Evolutionary conservation across 2,113 vertebrate species (phyloP).

Genomic region (Suncus etruscus): DNA sequence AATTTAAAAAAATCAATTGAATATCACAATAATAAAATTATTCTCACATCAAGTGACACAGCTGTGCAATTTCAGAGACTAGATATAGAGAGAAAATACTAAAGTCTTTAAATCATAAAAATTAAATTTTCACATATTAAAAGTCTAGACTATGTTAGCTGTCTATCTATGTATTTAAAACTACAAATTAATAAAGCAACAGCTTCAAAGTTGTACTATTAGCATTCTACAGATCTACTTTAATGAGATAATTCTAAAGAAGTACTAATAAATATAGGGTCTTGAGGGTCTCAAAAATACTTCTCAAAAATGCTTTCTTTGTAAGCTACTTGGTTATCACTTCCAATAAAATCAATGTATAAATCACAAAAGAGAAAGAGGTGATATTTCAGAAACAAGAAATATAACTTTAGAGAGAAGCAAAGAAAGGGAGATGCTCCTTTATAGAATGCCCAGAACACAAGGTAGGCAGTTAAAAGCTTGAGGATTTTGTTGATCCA

Average conservation of each 20-base stretch:
- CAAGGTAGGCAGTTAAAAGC: background rate
- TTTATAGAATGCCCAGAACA: background rate
- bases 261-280: background rate
- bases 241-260: background rate
- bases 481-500: no score
- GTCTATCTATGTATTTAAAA: background rate
- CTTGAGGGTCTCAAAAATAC: background rate
- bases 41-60: background rate
- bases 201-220: slow-evolving; percentile 13
- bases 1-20: background rate
- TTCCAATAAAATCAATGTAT: background rate
- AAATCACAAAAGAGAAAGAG: background rate
- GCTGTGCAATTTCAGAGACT: background rate
- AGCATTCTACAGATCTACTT: background rate
- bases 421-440: background rate
- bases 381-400: background rate
- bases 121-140: background rate
- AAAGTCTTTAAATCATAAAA: background rate
- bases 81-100: background rate
- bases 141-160: background rate
- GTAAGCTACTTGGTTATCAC: background rate
- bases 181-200: background rate
- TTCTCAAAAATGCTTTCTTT: background rate
- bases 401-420: background rate
- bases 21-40: slow-evolving; percentile 11